Evolutionary conservation across 2,797 vertebrate genomes (phyloP).

Genomic region (Amblyopsis hoosieri): DNA sequence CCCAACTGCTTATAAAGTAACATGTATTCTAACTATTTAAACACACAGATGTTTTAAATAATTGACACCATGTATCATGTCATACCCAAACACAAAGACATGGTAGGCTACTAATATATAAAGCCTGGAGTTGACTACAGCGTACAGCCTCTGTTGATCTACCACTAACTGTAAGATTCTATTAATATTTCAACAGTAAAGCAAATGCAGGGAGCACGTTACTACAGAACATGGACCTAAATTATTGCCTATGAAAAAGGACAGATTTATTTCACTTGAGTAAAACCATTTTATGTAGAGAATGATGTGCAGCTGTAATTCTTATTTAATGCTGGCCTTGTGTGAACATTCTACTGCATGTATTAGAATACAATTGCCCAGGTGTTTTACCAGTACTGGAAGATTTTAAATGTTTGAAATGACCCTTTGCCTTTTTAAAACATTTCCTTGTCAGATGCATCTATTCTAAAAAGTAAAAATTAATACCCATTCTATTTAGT

Average conservation of each 20-base stretch:
- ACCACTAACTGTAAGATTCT: slow-evolving; percentile 55
- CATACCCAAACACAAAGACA: slow-evolving; percentile 23
- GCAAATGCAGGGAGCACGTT: slow-evolving; percentile 46
- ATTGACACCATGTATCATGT: slow-evolving; percentile 11
- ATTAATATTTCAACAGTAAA: slow-evolving; percentile 74
- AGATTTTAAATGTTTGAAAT: background rate
- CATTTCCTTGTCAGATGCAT: background rate
- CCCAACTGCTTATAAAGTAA: slow-evolving; percentile 6
- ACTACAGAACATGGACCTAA: slow-evolving; percentile 29
- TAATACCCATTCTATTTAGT: too few species aligned
- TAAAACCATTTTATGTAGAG: background rate
- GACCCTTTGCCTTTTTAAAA: background rate
- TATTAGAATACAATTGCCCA: background rate
- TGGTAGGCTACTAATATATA: background rate
- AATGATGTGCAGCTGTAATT: slow-evolving; percentile 4
- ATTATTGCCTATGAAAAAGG: slow-evolving; percentile 24
- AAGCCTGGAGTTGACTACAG: slow-evolving; percentile 35
- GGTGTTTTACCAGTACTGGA: background rate
- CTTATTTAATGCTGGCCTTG: slow-evolving; percentile 13
- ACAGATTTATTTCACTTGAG: slow-evolving; percentile 45
- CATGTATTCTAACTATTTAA: slow-evolving; percentile 6
- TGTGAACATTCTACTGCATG: slow-evolving; percentile 19
- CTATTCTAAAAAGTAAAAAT: background rate
- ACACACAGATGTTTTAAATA: background rate
- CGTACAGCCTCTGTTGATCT: slow-evolving; percentile 47